Percentiles rank a stretch among this genome's conserved stretches.
Conservation (phyloP, 2,797 vertebrate genomes). For the Cyclopterus lumpus region DNA sequence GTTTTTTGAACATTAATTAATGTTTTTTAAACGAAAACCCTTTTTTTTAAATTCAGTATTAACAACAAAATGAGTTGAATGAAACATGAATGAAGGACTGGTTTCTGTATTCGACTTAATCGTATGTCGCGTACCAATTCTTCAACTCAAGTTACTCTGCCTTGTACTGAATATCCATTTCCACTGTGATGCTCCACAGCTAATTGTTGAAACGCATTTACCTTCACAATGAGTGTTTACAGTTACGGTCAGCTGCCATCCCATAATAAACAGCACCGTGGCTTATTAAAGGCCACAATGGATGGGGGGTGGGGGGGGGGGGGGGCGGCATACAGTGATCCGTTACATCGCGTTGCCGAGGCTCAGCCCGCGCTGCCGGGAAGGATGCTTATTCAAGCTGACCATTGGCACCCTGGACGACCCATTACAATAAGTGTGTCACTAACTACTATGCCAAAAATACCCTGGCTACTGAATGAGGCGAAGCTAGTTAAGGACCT, state of each 20-base stretch:
- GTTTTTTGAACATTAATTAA: too few species aligned
- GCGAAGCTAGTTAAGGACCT: constrained; percentile 71
- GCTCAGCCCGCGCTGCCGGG: constrained; percentile 29
- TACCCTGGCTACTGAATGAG: constrained; percentile 66
- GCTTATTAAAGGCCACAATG: constrained; percentile 26
- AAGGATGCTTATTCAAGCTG: constrained; percentile 65
- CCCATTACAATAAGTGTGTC: constrained; percentile 74
- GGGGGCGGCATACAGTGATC: too few species aligned
- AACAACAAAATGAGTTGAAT: not conserved
- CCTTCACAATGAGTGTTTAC: constrained; percentile 25
- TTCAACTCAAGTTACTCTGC: not conserved
- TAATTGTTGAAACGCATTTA: not conserved
- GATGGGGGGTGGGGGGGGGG: not conserved
- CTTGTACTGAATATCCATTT: not conserved
- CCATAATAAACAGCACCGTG: constrained; percentile 10
- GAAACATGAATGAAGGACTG: not conserved
- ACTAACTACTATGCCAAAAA: constrained; percentile 73
- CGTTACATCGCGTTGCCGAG: constrained; percentile 44
- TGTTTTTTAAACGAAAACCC: too few species aligned
- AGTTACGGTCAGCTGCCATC: constrained; percentile 5
- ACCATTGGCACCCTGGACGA: constrained; percentile 67
- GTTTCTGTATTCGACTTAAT: not conserved
- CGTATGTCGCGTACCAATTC: not conserved
- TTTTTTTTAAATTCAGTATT: too few species aligned
- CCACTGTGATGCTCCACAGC: not conserved